phyloP scores from a whole-genome alignment of 2,113 vertebrate species.

The Cacatua alba region DNA sequence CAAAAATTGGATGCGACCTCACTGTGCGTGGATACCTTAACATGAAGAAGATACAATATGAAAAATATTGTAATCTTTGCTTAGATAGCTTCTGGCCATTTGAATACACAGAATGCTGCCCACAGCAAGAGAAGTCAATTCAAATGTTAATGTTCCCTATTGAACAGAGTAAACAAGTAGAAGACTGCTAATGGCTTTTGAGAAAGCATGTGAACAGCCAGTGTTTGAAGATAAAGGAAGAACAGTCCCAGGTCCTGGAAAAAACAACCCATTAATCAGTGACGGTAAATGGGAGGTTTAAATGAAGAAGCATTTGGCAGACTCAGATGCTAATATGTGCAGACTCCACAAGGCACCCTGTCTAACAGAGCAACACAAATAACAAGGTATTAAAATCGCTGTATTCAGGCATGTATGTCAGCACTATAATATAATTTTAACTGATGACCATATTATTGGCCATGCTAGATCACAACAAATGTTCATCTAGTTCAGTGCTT shows the following conservation, averaged over 20 bases:
- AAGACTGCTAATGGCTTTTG: not conserved
- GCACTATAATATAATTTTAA: not conserved
- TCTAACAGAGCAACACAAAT: not conserved
- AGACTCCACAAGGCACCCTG: not conserved
- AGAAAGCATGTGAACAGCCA: not conserved
- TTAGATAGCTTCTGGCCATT: not conserved
- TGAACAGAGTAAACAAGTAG: not conserved
- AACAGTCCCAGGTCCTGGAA: not conserved
- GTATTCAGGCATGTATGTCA: not conserved
- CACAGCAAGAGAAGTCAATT: not conserved
- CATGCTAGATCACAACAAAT: not conserved
- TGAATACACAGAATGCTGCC: not conserved
- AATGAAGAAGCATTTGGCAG: not conserved
- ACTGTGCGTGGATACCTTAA: not conserved
- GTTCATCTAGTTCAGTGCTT: not conserved
- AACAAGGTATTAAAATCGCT: not conserved
- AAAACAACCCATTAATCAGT: not conserved
- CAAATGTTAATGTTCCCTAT: not conserved
- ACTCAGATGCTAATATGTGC: not conserved
- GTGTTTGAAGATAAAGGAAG: not conserved
- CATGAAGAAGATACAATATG: not conserved
- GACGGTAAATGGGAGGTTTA: not conserved
- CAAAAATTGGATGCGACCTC: rapidly evolving
- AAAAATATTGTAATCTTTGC: not conserved
- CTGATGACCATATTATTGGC: not conserved